Base-by-base conservation (phyloP, 37 sponge, comb jelly and placozoan species). In the Halisarca cf. caerulea region DNA sequence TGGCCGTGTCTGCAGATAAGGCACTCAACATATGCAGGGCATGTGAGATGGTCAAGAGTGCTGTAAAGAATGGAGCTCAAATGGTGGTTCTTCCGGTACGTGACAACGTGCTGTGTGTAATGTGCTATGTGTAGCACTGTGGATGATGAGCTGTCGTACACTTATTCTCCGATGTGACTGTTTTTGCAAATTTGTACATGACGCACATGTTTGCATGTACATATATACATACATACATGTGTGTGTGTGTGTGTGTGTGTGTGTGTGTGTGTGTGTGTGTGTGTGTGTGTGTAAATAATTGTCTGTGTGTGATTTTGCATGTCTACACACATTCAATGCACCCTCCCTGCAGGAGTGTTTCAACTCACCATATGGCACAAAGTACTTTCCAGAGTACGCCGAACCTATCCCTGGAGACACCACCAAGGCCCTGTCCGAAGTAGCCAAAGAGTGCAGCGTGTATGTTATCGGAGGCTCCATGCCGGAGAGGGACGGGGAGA, bases 401-500 rank as follows among this genome's bases (percentile, higher is more conserved):
- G 99, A 99, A 73, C 51, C 86, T 14, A 89, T 96, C 24, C 97
- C 99, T 36, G 89, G 91, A 58, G 77, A 79, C 8, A 79, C 93
- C 51, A 86, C 90, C 14, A 58, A 88, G 40, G 59, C 73, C 14
- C 84, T 99, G 53, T 58, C 89, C 21, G 55, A 34, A 20, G 41
- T 94, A 18, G 99, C 99, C 57, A 90, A 92, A 60, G 95, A 99
- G 40, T 85, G 91, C 37, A 58, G 80, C 23, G 83, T 92, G 39
- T 94, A 90, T 55, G 66, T 99, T 0, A 74, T 96, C 11, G 99
- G 99, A 82, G 97, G 99, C 15, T 94, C 95, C 38, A 92, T 99
- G 35, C 99, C 99, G 58, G 99, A 99, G 78, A 69, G 83, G 38
- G 92, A 85, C 81, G 90, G 82, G n/a, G 90, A 81, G 55, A 92